These are phyloP conservation scores for Pasiphila rectangulata DNA, from an alignment of 2,888 invertebrate species.

Conservation along the genomic window DNA sequence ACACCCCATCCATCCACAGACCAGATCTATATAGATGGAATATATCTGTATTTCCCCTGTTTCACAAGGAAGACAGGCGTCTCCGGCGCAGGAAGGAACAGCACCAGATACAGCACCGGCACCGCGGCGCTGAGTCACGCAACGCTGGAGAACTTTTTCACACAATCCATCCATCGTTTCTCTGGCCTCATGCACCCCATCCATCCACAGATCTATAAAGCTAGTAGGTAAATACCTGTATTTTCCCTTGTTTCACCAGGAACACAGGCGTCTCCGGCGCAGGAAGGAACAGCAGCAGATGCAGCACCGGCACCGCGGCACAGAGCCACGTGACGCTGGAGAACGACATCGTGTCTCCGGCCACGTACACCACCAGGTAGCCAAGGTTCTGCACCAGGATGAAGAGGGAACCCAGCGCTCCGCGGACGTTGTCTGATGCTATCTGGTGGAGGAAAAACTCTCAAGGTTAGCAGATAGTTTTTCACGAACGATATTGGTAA, in stretches of 20 bases:
- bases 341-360: slow-evolving; percentile 66
- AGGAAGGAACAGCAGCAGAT: slow-evolving; percentile 58
- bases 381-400: slow-evolving; percentile 73
- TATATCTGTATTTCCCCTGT: no score
- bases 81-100: slow-evolving; percentile 71
- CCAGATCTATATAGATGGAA: no score
- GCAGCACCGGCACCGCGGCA: slow-evolving; percentile 61
- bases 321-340: slow-evolving; percentile 67
- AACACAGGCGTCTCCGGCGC: slow-evolving; percentile 78
- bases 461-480: no score
- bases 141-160: slow-evolving; percentile 61
- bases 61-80: slow-evolving; percentile 74
- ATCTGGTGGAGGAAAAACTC: slow-evolving; percentile 45
- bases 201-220: no score
- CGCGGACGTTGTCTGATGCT: slow-evolving; percentile 69
- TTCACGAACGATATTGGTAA: no score
- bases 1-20: no score
- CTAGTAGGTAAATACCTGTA: slow-evolving; percentile 46
- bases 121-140: slow-evolving; percentile 70
- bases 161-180: no score
- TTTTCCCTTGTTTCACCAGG: slow-evolving; percentile 68
- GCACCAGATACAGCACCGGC: slow-evolving; percentile 58
- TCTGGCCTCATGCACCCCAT: no score
- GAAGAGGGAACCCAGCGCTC: slow-evolving; percentile 72
- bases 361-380: slow-evolving; percentile 69